phyloP scores from a whole-genome alignment of 2,888 invertebrate species.

The Gibbula magus region DNA sequence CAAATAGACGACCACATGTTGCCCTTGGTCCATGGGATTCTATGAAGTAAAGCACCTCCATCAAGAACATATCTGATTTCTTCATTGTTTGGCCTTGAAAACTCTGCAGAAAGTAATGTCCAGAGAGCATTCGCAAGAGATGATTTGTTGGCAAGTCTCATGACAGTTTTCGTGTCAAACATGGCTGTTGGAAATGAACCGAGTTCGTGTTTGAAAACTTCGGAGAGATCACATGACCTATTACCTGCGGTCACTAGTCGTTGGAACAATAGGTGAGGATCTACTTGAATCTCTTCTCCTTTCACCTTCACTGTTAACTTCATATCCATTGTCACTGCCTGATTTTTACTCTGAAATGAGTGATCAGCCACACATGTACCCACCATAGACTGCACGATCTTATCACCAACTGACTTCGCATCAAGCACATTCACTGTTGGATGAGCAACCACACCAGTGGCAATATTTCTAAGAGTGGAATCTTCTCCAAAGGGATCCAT shows the following conservation, averaged over 20 bases:
- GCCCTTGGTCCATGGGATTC: neutral
- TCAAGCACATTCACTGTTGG: conserved; percentile 5
- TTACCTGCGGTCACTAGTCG: too few relatives aligned
- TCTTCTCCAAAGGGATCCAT: conserved; percentile 1
- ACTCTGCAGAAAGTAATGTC: conserved; percentile 10
- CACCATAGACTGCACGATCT: neutral
- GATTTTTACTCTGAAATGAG: too few relatives aligned
- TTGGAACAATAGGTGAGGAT: too few relatives aligned
- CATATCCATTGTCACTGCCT: too few relatives aligned
- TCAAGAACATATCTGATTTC: neutral
- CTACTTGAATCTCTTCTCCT: too few relatives aligned
- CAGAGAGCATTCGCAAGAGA: conserved; percentile 8
- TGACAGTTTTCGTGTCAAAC: conserved; percentile 1
- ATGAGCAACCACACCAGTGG: neutral
- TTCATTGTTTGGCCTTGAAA: conserved; percentile 5
- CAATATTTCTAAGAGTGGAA: neutral
- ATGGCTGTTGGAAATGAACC: too few relatives aligned
- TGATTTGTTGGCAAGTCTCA: conserved; percentile 12
- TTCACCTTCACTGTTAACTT: too few relatives aligned
- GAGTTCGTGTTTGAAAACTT: too few relatives aligned
- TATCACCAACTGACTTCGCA: neutral
- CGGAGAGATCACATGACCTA: too few relatives aligned
- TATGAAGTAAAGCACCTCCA: conserved; percentile 1
- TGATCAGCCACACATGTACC: too few relatives aligned
- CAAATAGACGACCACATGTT: neutral